A percentile compares a stretch with the other conserved stretches of the same genome.
These are phyloP conservation scores for Hypomecis atomaria DNA, from an alignment of 2,888 invertebrate species.

Conservation along the genomic window DNA sequence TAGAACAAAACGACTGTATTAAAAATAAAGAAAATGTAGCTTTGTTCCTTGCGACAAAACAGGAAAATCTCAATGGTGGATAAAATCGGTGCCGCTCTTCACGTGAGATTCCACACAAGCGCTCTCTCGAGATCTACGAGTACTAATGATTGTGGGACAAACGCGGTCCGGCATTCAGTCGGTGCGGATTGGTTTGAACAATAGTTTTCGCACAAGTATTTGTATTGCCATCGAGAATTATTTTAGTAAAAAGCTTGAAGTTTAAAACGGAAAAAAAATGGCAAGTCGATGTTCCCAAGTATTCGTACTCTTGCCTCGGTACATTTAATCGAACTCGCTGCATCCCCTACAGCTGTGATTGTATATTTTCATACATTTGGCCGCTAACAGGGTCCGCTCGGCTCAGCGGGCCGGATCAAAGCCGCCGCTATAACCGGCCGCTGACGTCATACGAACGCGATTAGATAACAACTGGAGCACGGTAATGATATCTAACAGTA, in stretches of 20 bases:
- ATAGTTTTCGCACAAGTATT: too few species aligned
- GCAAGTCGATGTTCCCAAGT: too few species aligned
- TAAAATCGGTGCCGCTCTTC: not conserved
- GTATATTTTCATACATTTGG: conserved; percentile 45
- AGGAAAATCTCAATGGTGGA: not conserved
- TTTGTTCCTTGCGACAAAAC: too few species aligned
- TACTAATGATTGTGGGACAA: conserved; percentile 33
- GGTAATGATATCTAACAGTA: too few species aligned
- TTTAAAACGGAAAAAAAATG: too few species aligned
- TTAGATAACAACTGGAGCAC: not conserved
- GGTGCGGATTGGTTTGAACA: too few species aligned
- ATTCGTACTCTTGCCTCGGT: not conserved
- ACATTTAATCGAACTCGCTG: conserved; percentile 30
- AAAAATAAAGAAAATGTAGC: too few species aligned
- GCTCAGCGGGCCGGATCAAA: conserved; percentile 64
- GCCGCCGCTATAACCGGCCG: conserved; percentile 51
- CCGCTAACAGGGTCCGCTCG: conserved; percentile 52
- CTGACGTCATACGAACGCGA: conserved; percentile 49
- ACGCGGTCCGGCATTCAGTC: not conserved
- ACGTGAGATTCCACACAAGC: conserved; percentile 12
- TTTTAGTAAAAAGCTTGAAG: too few species aligned
- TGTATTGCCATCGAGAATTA: too few species aligned
- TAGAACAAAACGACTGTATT: too few species aligned
- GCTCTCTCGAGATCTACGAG: conserved; percentile 11
- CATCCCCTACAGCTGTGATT: conserved; percentile 50